Evolutionary conservation across 2,888 invertebrate genomes (phyloP), one percentile per base, ranked within the genome.

Genomic region (Platycnemis pennipes): DNA sequence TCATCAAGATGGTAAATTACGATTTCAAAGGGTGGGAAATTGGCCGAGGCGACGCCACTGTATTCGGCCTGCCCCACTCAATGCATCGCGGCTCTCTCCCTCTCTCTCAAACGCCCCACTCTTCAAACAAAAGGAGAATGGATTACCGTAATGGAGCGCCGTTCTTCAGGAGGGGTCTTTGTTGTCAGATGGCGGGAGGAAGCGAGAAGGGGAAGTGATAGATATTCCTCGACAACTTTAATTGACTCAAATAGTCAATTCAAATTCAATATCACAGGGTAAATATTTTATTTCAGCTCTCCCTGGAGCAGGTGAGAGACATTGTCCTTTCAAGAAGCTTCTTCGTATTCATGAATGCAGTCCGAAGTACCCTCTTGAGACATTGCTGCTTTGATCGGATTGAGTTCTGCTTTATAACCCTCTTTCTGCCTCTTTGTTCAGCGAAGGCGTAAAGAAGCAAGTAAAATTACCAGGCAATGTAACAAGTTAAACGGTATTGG

Each of bases 11-110:
- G 31, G 77, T 77, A 77, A 77, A 77, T 77, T 77, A 31, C 77
- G 77, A 77, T 77, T 77, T 77, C 77, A 77, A 77, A 77, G 77
- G 77, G 77, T 77, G 8, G 77, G 77, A 77, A 77, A 77, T 77
- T 77, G 77, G 77, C 77, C 26, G 31, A 13, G 16, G 37, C 77
- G 77, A 77, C 77, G 77, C 77, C 77, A 37, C 77, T 31, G 77
- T 11, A 31, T 37, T 77, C 77, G 16, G 0, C 77, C n/a, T n/a
- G 16, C 26, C 26, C n/a, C 26, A 63, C 77, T 37, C 77, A 77
- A 77, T 77, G 77, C 77, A 77, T 37, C 37, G 22, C 77, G 11
- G 63, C 49, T n/a, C 63, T 63, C 63, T n/a, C 77, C 77, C 77
- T 37, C 37, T 37, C 13, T 11, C 77, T 13, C 31, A 56, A 63